Base-by-base conservation (phyloP, 2,797 vertebrate species). In the Apogon hyalosoma region DNA sequence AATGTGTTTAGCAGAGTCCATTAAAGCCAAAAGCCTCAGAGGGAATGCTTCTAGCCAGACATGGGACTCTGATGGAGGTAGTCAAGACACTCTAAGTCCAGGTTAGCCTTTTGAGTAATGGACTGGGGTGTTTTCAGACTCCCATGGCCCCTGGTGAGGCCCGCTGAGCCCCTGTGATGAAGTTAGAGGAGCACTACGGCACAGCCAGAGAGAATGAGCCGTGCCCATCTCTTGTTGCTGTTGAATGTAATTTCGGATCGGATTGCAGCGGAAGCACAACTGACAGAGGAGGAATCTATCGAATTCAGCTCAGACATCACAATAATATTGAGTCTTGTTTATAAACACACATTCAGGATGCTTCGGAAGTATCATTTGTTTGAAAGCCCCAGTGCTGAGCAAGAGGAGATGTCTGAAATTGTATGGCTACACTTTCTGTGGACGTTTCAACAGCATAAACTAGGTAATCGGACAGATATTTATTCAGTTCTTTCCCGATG, bases 1-100 rank as follows among this genome's bases (percentile, higher is more conserved):
- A 93, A 92, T 91, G 90, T 63, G 90, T 92, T 93, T 92, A 92
- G 87, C 87, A 85, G 87, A 92, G 90, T 91, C 92, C 90, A 93
- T 92, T 92, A 92, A 90, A 91, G 85, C 85, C 88, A 88, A 90
- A 90, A 86, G 88, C 80, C 89, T 90, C 90, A 50, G 66, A 89
- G 90, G 84, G 86, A 90, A 78, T 18, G 57, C 82, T 82, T 77
- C 53, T n/a, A 78, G 83, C 65, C 85, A 90, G 87, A 86, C 84
- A 64, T 50, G 72, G 77, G 74, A 77, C 85, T 84, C 58, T 88
- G 87, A 89, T 89, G 87, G 87, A 89, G 86, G 82, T 86, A 80
- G 83, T 71, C 74, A 77, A 83, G 85, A 92, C 82, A 83, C 89
- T 90, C 75, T 88, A 79, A 75, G 81, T 88, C 80, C 86, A 90